These are phyloP conservation scores for Nemurella pictetii DNA, from an alignment of 2,888 invertebrate genomes.

Conservation along the genomic window DNA sequence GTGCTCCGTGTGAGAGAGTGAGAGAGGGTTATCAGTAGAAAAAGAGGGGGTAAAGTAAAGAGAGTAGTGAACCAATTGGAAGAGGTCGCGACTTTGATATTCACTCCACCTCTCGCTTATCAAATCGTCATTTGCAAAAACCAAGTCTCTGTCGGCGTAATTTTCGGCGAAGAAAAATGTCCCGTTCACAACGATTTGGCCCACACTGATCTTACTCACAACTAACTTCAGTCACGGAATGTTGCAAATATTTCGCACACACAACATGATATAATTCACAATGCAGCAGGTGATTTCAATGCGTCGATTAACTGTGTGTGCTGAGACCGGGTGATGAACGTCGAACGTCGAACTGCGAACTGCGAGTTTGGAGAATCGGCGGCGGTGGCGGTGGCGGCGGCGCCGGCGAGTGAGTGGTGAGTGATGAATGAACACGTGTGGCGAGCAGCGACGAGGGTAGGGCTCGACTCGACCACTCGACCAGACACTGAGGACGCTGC, in stretches of 20 bases:
- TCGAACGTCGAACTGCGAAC: too few species aligned
- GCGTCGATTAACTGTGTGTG: too few species aligned
- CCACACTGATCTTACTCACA: background rate
- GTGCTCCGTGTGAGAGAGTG: constrained; percentile 2
- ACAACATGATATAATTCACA: too few species aligned
- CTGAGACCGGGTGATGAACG: too few species aligned
- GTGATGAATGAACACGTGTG: background rate
- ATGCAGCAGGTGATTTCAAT: too few species aligned
- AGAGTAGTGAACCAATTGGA: constrained; percentile 27
- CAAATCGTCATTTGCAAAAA: constrained; percentile 18
- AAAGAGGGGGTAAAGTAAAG: constrained; percentile 20
- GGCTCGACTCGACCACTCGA: too few species aligned
- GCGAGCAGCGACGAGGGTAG: background rate
- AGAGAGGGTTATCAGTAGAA: constrained; percentile 22
- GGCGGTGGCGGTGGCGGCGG: background rate
- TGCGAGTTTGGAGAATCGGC: background rate
- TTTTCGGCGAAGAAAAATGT: background rate
- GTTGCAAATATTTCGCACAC: background rate
- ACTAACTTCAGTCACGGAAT: background rate
- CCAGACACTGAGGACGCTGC: background rate
- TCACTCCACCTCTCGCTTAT: constrained; percentile 25
- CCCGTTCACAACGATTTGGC: background rate
- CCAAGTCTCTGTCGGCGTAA: background rate
- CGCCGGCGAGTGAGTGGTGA: background rate
- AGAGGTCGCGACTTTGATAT: constrained; percentile 16